Evolutionary conservation across 2,113 vertebrate species (phyloP), one percentile per base, ranked within the genome.

Genomic region (Vulpes vulpes): DNA sequence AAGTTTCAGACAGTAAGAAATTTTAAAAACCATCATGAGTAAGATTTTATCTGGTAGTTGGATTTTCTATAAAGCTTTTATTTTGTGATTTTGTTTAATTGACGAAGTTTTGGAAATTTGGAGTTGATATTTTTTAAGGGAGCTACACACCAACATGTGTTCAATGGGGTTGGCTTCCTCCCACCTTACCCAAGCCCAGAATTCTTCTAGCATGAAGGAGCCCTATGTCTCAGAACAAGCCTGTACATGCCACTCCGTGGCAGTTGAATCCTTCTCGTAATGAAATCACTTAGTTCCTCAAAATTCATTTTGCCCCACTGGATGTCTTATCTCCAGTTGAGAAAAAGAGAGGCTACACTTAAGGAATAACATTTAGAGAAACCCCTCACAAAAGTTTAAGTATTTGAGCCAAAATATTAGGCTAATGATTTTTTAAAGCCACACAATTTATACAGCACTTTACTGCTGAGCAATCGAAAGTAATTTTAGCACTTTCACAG

Each of bases 211-310:
- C 27, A 51, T 27, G 80, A 78, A 95, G 87, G 89, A 76, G 93
- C 90, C 51, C 35, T 25, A 27, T 43, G 85, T 82, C 84, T 80
- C 11, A 43, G 81, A 83, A 76, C 98, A 98, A 94, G 98, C 89
- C 98, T 25, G 2, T 27, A 96, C 99, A 98, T 84, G 98, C 69
- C 96, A 16, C 73, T 80, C 3, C 2, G 8, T 43, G 82, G 38
- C 82, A 67, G 74, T 55, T 22, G 97, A 91, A 51, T 79, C 94
- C 60, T 6, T 69, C 51, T 93, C 43, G 87, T 78, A 53, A 86
- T 6, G 92, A 90, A 94, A 97, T 91, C 69, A 69, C 14, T 60
- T 23, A 59, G 23, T 78, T 95, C 74, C 94, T 85, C 73, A 83
- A 74, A 96, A 91, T 51, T 80, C 78, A 35, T 55, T n/a, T 30